Evolutionary conservation across 2,888 invertebrate genomes (phyloP), one percentile per base, ranked within the genome.

Genomic region (Scotopteryx bipunctaria): DNA sequence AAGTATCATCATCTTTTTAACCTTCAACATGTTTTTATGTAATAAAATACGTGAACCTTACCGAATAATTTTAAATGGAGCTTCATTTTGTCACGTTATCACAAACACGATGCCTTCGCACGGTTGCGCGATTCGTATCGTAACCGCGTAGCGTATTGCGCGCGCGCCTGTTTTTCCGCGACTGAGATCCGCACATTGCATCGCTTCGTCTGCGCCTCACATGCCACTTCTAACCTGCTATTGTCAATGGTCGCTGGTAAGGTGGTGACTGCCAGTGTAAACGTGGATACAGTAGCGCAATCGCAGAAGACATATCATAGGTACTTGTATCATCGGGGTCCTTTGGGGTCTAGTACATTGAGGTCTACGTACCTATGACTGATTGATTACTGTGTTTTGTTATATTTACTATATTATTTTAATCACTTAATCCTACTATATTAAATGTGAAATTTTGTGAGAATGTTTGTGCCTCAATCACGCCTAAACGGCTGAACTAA

Each of bases 41-140:
- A 25, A 15, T 38, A 11, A 25, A 25, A 11, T n/a, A n/a, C n/a
- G 15, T 5, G 15, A 15, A 8, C 8, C 86, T 86, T 67, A 89
- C 88, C 87, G 55, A 87, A 86, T 48, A 78, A 9, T 76, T 85
- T 84, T 25, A 88, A 70, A 53, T 83, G 77, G 55, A 87, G 69
- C 71, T 83, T 87, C 88, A 89, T 89, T 64, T 72, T 83, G 66
- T 60, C 75, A 75, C 71, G 62, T 57, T 70, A 68, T 33, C 58
- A 63, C 69, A 65, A 73, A 67, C 75, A 83, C 79, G 67, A 67
- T 61, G 61, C 61, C 66, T 61, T 43, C 51, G 59, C 62, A 62
- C 67, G 67, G 63, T 60, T 36, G 68, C 74, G 69, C 67, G 66
- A 63, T 59, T 41, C 56, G 54, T 59, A 53, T 61, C 63, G 59